A percentile compares a stretch with the other conserved stretches of the same genome.
Conservation (phyloP, 35 echinoderm and acorn worm species). For the Ptychodera flava region DNA sequence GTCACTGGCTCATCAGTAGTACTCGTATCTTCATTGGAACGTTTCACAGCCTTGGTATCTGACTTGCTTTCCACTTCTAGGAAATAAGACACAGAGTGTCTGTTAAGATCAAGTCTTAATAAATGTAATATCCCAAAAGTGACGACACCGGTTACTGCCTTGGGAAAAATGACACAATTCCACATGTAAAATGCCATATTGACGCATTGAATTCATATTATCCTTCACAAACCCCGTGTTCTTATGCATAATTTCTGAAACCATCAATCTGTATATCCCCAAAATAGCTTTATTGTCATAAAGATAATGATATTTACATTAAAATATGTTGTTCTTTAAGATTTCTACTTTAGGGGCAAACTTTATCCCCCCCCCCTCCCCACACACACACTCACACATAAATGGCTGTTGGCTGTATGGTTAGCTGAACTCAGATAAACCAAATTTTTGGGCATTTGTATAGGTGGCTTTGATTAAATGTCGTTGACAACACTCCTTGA, state of each 20-base stretch:
- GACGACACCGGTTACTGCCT: no score
- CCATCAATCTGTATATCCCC: background rate
- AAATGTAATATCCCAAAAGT: background rate
- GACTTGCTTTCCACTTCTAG: background rate
- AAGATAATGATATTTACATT: no score
- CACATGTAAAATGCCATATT: background rate
- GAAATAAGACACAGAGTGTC: no score
- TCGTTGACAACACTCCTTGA: no score
- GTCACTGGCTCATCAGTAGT: conserved; percentile 5
- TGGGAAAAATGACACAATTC: no score
- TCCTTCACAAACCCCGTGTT: background rate
- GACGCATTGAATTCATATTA: background rate
- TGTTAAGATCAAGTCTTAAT: background rate
- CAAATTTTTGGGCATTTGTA: background rate
- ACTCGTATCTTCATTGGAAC: conserved; percentile 21
- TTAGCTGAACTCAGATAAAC: background rate
- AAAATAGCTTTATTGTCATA: background rate
- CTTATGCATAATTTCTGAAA: background rate
- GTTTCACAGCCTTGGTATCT: conserved; percentile 14
- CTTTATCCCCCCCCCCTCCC: no score
- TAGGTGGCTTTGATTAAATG: background rate
- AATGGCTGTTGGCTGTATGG: background rate
- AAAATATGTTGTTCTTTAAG: no score
- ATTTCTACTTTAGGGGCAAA: no score
- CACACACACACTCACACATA: background rate